Percentiles rank a stretch among this genome's conserved stretches.
These are phyloP conservation scores for Enteromius fasciolatus DNA, from an alignment of 2,797 vertebrate genomes.

Conservation along the genomic window DNA sequence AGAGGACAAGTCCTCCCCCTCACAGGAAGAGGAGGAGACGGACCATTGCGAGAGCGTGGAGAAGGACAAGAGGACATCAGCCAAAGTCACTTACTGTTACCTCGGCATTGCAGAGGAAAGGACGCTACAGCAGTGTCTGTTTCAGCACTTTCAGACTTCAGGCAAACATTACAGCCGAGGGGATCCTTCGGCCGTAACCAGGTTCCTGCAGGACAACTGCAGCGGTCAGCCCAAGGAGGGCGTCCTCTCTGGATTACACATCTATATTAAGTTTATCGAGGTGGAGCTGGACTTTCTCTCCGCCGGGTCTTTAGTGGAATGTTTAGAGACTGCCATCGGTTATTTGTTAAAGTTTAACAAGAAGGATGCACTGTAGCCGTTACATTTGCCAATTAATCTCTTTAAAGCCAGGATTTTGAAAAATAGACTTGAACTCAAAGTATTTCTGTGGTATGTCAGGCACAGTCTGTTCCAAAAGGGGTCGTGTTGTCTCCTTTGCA, in stretches of 20 bases:
- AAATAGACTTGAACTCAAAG: slow-evolving; percentile 11
- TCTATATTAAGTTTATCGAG: slow-evolving; percentile 98
- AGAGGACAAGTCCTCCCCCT: slow-evolving; percentile 59
- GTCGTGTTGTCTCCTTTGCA: slow-evolving; percentile 41
- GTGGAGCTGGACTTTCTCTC: slow-evolving; percentile 99
- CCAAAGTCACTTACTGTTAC: slow-evolving; percentile 92
- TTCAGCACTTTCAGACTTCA: slow-evolving; percentile 95
- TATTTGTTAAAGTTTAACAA: slow-evolving; percentile 95
- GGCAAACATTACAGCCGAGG: slow-evolving; percentile 86
- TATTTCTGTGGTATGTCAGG: slow-evolving; percentile 29
- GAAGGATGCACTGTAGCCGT: slow-evolving; percentile 71
- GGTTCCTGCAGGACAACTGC: slow-evolving; percentile 93
- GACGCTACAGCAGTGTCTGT: slow-evolving; percentile 94
- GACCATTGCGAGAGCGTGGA: slow-evolving; percentile 54
- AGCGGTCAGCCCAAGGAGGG: slow-evolving; percentile 66
- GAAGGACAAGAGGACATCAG: slow-evolving; percentile 62
- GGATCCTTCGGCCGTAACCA: slow-evolving; percentile 86
- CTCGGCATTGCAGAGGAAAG: slow-evolving; percentile 94
- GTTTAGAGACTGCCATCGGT: slow-evolving; percentile 96
- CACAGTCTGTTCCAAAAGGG: slow-evolving; percentile 56
- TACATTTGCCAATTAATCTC: slow-evolving; percentile 18
- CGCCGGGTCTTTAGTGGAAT: slow-evolving; percentile 95
- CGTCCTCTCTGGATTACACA: slow-evolving; percentile 75
- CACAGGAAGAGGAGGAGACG: slow-evolving; percentile 58
- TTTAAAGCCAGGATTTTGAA: slow-evolving; percentile 51